Percentiles rank a stretch among this genome's conserved stretches.
phyloP scores from a whole-genome alignment of 1,140 invertebrate species.

The Microplitis mediator region DNA sequence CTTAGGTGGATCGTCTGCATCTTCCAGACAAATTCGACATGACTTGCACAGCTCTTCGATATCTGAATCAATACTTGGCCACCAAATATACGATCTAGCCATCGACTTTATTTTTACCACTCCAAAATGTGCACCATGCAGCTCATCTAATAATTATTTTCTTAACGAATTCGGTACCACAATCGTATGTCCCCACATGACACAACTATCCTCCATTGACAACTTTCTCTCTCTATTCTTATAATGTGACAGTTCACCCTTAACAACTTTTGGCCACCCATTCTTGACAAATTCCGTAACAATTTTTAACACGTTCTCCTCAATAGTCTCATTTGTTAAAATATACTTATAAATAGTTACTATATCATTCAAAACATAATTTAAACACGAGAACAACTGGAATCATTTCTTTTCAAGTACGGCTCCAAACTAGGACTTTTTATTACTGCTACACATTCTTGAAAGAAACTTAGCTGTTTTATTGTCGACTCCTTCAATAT shows the following conservation, averaged over 20 bases:
- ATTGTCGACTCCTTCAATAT: conserved; percentile 39
- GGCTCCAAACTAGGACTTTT: no score
- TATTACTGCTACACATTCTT: neutral
- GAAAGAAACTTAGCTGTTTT: conserved; percentile 43
- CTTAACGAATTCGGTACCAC: conserved; percentile 1
- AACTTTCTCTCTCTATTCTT: conserved; percentile 32
- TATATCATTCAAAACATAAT: no score
- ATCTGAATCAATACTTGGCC: conserved; percentile 44
- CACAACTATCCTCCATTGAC: conserved; percentile 31
- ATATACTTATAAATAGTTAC: no score
- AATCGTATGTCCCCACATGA: conserved; percentile 24
- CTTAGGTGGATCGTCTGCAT: conserved; percentile 38
- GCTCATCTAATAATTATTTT: conserved; percentile 3
- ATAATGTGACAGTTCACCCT: conserved; percentile 26
- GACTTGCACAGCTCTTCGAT: conserved; percentile 37
- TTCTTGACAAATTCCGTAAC: conserved; percentile 14
- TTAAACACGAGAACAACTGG: no score
- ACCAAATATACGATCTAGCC: conserved; percentile 45
- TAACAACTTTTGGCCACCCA: conserved; percentile 27
- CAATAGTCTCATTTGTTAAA: no score
- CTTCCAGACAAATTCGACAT: conserved; percentile 32
- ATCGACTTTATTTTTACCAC: conserved; percentile 45
- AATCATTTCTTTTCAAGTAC: no score
- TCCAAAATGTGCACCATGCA: conserved; percentile 15
- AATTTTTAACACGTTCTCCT: no score